Conservation (phyloP, 2,113 vertebrate species). For the Anser cygnoides region DNA sequence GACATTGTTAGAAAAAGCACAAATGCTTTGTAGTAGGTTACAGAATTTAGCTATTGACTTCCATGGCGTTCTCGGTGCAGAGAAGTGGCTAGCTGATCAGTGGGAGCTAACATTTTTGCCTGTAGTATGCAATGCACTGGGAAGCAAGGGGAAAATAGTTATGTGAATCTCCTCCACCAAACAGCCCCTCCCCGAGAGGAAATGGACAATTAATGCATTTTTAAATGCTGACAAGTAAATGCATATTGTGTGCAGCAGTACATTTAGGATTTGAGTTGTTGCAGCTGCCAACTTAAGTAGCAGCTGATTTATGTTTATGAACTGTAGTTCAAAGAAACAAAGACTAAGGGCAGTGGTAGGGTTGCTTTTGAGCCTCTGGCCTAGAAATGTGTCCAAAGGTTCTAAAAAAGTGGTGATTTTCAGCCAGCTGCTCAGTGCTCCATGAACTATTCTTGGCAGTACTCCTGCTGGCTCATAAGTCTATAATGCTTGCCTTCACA, state of each 20-base stretch:
- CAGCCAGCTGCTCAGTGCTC: slow-evolving; percentile 13
- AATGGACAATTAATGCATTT: background rate
- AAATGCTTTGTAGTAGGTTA: background rate
- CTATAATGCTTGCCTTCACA: slow-evolving; percentile 27
- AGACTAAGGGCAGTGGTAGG: background rate
- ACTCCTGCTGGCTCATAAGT: slow-evolving; percentile 26
- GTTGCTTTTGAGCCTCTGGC: background rate
- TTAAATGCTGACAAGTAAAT: background rate
- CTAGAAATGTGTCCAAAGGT: slow-evolving; percentile 2
- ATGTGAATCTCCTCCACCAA: background rate
- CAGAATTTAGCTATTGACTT: background rate
- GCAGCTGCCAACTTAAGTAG: background rate
- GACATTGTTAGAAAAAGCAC: background rate
- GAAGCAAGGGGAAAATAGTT: background rate
- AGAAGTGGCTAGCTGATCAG: background rate
- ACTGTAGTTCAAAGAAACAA: background rate
- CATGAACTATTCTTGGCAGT: slow-evolving; percentile 38
- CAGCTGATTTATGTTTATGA: background rate
- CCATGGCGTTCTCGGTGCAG: background rate
- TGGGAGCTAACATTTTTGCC: background rate
- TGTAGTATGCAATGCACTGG: fast-evolving
- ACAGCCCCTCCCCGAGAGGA: background rate
- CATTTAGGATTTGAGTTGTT: background rate
- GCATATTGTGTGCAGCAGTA: background rate
- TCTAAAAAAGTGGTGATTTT: slow-evolving; percentile 23